phyloP scores from a whole-genome alignment of 2,888 invertebrate species.

The Therioaphis trifolii region DNA sequence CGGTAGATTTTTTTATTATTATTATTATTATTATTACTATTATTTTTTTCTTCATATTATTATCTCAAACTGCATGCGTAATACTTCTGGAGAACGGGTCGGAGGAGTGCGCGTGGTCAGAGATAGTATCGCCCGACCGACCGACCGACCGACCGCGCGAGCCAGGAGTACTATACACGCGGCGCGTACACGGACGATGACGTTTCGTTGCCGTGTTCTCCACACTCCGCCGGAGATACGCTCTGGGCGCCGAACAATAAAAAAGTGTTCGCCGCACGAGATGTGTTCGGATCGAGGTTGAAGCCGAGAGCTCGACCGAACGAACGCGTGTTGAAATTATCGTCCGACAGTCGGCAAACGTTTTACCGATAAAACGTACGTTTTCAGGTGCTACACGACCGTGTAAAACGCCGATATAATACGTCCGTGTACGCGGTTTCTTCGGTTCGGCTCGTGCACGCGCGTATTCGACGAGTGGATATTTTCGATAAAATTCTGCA shows the following conservation, averaged over 20 bases:
- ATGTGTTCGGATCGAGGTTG: neutral
- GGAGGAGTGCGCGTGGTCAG: neutral
- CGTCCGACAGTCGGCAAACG: neutral
- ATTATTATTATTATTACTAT: too few relatives aligned
- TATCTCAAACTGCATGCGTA: neutral
- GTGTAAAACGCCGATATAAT: too few relatives aligned
- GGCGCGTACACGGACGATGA: conserved; percentile 15
- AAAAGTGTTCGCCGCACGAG: neutral
- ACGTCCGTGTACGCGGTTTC: too few relatives aligned
- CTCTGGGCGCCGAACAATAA: neutral
- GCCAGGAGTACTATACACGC: too few relatives aligned
- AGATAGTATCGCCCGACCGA: neutral
- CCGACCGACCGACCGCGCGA: too few relatives aligned
- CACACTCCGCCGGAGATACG: neutral
- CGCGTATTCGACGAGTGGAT: too few relatives aligned
- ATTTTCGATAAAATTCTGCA: too few relatives aligned
- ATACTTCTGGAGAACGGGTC: conserved; percentile 3
- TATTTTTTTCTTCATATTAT: neutral
- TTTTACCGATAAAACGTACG: too few relatives aligned
- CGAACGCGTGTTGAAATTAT: neutral
- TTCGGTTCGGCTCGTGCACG: too few relatives aligned
- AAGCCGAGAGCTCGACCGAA: neutral
- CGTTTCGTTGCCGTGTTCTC: conserved; percentile 28
- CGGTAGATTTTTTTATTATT: conserved; percentile 9
- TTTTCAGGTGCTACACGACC: too few relatives aligned